Conservation (phyloP, 1,140 invertebrate species). For the Medauroidea extradentata region DNA sequence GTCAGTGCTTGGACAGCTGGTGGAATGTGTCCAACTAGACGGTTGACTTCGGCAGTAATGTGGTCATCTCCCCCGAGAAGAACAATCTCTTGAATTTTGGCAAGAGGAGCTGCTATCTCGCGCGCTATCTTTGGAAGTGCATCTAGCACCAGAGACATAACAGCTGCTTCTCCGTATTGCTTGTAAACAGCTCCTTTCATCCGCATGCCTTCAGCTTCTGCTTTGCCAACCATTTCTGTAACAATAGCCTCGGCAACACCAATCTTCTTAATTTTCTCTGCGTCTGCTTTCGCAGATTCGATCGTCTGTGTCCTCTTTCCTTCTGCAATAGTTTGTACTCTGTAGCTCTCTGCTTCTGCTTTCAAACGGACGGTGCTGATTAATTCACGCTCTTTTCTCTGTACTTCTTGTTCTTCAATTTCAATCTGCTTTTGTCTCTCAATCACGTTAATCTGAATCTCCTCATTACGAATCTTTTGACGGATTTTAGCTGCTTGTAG, state of each 20-base stretch:
- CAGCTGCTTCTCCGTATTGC: conserved; percentile 92
- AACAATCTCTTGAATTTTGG: conserved; percentile 95
- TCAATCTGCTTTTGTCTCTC: conserved; percentile 91
- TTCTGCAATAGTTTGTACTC: conserved; percentile 85
- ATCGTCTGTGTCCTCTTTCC: conserved; percentile 91
- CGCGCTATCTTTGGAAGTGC: conserved; percentile 95
- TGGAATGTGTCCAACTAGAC: conserved; percentile 83
- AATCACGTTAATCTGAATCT: conserved; percentile 94
- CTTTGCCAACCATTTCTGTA: conserved; percentile 82
- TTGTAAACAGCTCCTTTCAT: conserved; percentile 92
- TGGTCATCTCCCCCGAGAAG: conserved; percentile 71
- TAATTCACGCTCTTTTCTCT: conserved; percentile 88
- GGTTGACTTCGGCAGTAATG: conserved; percentile 76
- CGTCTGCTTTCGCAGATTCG: conserved; percentile 84
- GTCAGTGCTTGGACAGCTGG: conserved; percentile 91
- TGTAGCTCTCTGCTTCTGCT: conserved; percentile 90
- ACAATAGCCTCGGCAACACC: conserved; percentile 87
- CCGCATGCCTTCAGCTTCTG: conserved; percentile 91
- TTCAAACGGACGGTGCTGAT: conserved; percentile 86
- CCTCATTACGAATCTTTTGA: conserved; percentile 92
- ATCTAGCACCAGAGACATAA: conserved; percentile 87
- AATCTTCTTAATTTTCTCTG: conserved; percentile 83
- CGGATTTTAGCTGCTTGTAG: conserved; percentile 93
- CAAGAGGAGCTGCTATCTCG: conserved; percentile 87
- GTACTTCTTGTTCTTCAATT: conserved; percentile 91